These are phyloP conservation scores for Trogon melanurus DNA, from an alignment of 2,113 vertebrate species.

Conservation along the genomic window DNA sequence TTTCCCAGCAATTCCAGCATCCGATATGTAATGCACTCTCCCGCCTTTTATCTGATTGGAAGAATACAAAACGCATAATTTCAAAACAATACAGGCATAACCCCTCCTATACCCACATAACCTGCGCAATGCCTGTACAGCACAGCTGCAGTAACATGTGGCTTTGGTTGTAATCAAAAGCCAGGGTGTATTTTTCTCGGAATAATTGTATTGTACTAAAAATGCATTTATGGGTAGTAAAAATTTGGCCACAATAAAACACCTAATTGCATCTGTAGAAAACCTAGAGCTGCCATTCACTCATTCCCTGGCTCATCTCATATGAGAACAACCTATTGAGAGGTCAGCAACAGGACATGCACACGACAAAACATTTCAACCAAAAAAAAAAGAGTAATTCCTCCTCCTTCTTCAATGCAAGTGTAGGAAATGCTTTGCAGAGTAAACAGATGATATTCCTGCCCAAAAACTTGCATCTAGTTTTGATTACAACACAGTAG, in stretches of 20 bases:
- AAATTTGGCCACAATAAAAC: not conserved
- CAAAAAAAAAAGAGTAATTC: not conserved
- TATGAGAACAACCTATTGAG: not conserved
- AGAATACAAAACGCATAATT: rapidly evolving
- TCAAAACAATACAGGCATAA: not conserved
- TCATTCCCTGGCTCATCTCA: not conserved
- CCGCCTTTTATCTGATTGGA: conserved; percentile 88
- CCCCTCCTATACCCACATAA: not conserved
- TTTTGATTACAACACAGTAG: not conserved
- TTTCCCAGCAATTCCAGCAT: conserved; percentile 90
- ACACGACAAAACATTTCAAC: not conserved
- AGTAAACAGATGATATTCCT: not conserved
- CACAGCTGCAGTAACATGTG: rapidly evolving
- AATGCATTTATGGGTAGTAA: not conserved
- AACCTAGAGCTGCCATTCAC: not conserved
- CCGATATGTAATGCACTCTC: conserved; percentile 90
- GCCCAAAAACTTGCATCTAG: not conserved
- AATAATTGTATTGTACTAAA: not conserved
- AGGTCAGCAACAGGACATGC: not conserved
- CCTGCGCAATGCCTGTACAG: too few relatives aligned
- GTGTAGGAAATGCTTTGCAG: not conserved
- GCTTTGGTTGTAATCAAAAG: not conserved
- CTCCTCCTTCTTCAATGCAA: not conserved
- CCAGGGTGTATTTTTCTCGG: not conserved
- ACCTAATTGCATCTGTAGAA: not conserved